Evolutionary conservation across 2,113 vertebrate species (phyloP), one percentile per base, ranked within the genome.

Genomic region (Furnarius figulus): DNA sequence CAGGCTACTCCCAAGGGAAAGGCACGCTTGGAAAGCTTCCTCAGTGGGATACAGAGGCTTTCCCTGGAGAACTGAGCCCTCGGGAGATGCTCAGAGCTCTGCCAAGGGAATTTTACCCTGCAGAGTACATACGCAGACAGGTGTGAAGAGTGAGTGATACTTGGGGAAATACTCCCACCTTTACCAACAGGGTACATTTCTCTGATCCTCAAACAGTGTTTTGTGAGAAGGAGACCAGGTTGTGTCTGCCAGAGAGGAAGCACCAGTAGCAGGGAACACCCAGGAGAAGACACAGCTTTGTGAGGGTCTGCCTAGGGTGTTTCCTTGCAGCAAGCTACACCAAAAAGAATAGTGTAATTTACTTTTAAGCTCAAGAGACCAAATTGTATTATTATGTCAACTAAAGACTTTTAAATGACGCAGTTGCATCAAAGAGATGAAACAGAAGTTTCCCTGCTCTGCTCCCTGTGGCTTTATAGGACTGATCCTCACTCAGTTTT

Each of bases 101-200:
- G 50, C 79, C 14, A 28, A 59, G 72, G 44, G 88, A 90, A 59
- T 95, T 74, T 49, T 81, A 78, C 81, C 86, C 61, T 59, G 15
- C 8, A 2, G 17, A n/a, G 12, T 27, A 1, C 0, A 0, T 13
- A 40, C 6, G 2, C n/a, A 79, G 46, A 8, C 16, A 53, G 2
- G 30, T 76, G 39, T 61, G 58, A 85, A 53, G 49, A 78, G 12
- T 27, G 35, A 77, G 33, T 8, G 72, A 40, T 8, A 12, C 33
- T 46, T 80, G 55, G 75, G 62, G 66, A 70, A 74, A 66, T 24
- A 58, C 14, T 70, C 6, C 58, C 59, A 33, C 23, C 42, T 42
- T 61, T 68, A 24, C 10, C 40, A 53, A 9, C 4, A 14, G 15
- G 13, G 8, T 76, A 4, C 2, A 1, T 66, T 59, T 49, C 19